These are phyloP conservation scores for Ditylenchus weischeri DNA, from an alignment of 2,888 invertebrate genomes.

Conservation along the genomic window DNA sequence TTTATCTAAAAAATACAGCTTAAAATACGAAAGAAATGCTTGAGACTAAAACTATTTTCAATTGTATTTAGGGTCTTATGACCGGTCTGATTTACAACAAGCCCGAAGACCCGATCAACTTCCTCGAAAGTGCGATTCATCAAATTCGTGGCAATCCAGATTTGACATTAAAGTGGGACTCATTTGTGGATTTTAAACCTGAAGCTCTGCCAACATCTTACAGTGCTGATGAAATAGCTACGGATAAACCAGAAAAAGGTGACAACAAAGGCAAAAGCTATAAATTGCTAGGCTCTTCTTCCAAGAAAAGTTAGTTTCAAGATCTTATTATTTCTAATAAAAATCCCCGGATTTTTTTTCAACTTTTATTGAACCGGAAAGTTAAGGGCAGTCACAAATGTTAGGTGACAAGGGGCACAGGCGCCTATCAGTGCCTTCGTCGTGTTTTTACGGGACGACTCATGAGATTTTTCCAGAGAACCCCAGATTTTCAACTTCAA, in stretches of 20 bases:
- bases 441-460: too few relatives aligned
- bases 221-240: background rate
- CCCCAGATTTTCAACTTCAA: too few relatives aligned
- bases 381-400: too few relatives aligned
- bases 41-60: background rate
- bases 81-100: slow-evolving; percentile 63
- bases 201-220: background rate
- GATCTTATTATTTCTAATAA: too few relatives aligned
- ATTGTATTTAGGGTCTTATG: slow-evolving; percentile 61
- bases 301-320: background rate
- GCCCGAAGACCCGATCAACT: slow-evolving; percentile 61
- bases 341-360: too few relatives aligned
- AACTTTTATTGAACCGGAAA: too few relatives aligned
- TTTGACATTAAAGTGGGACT: slow-evolving; percentile 33
- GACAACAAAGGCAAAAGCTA: background rate
- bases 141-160: slow-evolving; percentile 34
- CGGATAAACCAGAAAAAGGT: background rate
- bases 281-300: background rate
- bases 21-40: too few relatives aligned
- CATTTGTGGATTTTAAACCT: slow-evolving; percentile 11
- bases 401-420: too few relatives aligned
- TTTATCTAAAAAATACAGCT: too few relatives aligned
- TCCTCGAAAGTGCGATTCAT: slow-evolving; percentile 45
- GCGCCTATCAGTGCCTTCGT: too few relatives aligned
- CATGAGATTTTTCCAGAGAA: too few relatives aligned